These are phyloP conservation scores for Machimus atricapillus DNA, from an alignment of 2,888 invertebrate species.

Conservation along the genomic window DNA sequence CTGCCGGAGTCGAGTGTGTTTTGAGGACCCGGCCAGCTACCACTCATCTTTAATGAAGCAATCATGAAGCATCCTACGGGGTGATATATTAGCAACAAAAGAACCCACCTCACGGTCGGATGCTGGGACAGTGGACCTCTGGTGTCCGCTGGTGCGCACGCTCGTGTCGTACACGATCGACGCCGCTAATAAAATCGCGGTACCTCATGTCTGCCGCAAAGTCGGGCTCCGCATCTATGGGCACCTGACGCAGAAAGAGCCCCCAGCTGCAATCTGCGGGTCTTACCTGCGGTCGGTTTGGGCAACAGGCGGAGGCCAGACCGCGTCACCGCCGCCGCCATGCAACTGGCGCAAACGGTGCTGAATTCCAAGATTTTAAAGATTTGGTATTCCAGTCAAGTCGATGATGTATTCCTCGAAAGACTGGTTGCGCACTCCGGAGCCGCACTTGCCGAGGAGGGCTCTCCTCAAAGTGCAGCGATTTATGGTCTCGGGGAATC, in stretches of 20 bases:
- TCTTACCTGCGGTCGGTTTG: background rate
- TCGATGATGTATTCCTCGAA: slow-evolving; percentile 17
- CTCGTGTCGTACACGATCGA: background rate
- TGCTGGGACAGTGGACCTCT: background rate
- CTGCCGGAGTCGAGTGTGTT: background rate
- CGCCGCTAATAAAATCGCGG: background rate
- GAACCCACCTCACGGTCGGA: background rate
- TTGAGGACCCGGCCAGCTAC: background rate
- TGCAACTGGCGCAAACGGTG: background rate
- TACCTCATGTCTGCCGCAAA: background rate
- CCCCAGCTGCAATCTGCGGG: background rate
- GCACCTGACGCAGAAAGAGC: background rate
- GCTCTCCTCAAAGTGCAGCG: background rate
- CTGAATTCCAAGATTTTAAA: slow-evolving; percentile 27
- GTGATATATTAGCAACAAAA: background rate
- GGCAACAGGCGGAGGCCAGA: background rate
- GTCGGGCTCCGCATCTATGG: background rate
- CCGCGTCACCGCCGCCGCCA: background rate
- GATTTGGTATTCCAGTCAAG: slow-evolving; percentile 37
- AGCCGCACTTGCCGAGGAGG: background rate
- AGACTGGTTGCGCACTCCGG: background rate
- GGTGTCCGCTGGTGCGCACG: background rate
- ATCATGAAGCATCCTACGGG: background rate
- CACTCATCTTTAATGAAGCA: slow-evolving; percentile 1
- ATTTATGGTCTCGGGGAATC: slow-evolving; percentile 33